Evolutionary conservation across 2,888 invertebrate genomes (phyloP).

Genomic region (Drosophila differens): DNA sequence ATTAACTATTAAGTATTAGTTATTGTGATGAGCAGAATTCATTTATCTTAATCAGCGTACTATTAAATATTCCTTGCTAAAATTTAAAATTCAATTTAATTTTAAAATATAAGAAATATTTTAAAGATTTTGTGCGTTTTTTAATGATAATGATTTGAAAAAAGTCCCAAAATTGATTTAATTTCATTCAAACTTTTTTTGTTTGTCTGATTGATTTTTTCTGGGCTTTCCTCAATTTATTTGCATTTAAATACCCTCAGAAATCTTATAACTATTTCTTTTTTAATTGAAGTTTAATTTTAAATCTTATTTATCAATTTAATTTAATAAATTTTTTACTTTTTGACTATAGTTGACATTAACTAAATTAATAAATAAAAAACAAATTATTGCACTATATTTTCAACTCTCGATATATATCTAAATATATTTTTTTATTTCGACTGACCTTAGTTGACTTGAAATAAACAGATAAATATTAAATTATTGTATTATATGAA

Average conservation of each 20-base stretch:
- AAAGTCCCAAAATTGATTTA: not conserved
- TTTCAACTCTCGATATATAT: not conserved
- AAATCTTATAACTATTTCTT: not conserved
- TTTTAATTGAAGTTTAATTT: not conserved
- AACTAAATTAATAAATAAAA: not conserved
- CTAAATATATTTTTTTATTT: not conserved
- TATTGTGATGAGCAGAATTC: not conserved
- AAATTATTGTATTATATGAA: not conserved
- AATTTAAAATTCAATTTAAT: not conserved
- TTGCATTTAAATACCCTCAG: not conserved
- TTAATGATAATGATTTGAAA: not conserved
- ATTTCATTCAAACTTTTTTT: not conserved
- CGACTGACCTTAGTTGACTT: not conserved
- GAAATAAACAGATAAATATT: not conserved
- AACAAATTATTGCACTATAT: not conserved
- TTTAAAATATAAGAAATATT: not conserved
- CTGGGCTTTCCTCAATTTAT: not conserved
- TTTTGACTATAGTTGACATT: not conserved
- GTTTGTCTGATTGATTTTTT: not conserved
- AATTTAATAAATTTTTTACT: too few relatives aligned
- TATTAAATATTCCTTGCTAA: not conserved
- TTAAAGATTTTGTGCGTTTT: not conserved
- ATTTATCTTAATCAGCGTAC: not conserved
- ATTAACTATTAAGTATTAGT: not conserved
- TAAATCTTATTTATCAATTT: not conserved